phyloP scores from a whole-genome alignment of 2,113 vertebrate species.

The Oncorhynchus tshawytscha region DNA sequence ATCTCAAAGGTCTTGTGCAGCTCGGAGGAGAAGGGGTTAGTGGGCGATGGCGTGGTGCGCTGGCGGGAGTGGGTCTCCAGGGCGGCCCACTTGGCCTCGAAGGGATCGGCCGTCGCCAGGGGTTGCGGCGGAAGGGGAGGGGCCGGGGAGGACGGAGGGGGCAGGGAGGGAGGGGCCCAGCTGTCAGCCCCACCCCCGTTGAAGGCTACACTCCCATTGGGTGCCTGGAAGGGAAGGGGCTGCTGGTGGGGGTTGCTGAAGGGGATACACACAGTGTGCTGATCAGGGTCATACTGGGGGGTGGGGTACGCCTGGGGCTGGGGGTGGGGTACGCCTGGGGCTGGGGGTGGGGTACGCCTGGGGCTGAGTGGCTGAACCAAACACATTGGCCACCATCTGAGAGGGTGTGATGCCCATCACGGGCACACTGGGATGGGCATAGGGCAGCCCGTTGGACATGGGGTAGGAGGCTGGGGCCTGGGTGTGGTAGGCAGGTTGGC shows the following conservation, averaged over 20 bases:
- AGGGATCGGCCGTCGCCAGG: slow-evolving; percentile 77
- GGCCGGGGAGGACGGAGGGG: slow-evolving; percentile 46
- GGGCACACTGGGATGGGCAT: slow-evolving; percentile 81
- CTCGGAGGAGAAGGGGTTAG: slow-evolving; percentile 97
- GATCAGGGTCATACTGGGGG: slow-evolving; percentile 76
- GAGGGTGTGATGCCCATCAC: slow-evolving; percentile 96
- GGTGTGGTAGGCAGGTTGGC: slow-evolving; percentile 71
- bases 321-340: too few relatives aligned
- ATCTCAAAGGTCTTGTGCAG: slow-evolving; percentile 99
- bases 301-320: too few relatives aligned
- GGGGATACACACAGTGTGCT: slow-evolving; percentile 64
- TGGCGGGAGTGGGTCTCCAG: slow-evolving; percentile 88
- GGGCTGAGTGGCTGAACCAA: slow-evolving; percentile 84
- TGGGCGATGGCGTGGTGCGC: slow-evolving; percentile 91
- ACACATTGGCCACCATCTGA: slow-evolving; percentile 97
- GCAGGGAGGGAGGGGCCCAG: slow-evolving; percentile 69
- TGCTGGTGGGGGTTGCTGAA: slow-evolving; percentile 43
- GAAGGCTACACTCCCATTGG: slow-evolving; percentile 84
- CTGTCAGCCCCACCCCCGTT: slow-evolving; percentile 86
- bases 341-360: slow-evolving; percentile 33
- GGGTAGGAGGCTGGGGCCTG: slow-evolving; percentile 59
- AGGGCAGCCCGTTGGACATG: slow-evolving; percentile 87
- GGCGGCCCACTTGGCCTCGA: slow-evolving; percentile 96
- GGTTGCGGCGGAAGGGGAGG: slow-evolving; percentile 39
- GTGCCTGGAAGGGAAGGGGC: slow-evolving; percentile 44